Evolutionary conservation across 2,113 vertebrate species (phyloP), one percentile per base, ranked within the genome.

Genomic region (Indri indri): DNA sequence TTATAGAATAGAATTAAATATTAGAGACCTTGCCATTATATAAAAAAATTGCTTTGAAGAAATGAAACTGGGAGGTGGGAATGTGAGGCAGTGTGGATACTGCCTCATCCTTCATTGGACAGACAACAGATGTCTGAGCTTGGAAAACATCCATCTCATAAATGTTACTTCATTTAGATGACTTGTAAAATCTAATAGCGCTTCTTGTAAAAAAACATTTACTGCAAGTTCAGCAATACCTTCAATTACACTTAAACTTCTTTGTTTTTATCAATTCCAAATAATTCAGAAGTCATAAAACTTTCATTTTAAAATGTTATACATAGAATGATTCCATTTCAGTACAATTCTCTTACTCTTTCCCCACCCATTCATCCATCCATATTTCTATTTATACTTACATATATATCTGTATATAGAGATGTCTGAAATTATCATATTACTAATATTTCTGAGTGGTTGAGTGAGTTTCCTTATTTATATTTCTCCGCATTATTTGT

Each of bases 71-170:
- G 79, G 82, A 89, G 3, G 70, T n/a, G 27, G 50, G 66, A 76
- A 50, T 61, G 11, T 88, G 66, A 95, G n/a, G 88, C 54, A 88
- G 11, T 83, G 22, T 20, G 16, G 74, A 79, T 63, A 74, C 70
- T 86, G 89, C 40, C 42, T 63, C 63, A 45, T 94, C 77, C 6
- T 73, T 93, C 82, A 76, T 1, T 91, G 96, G 82, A 91, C 91
- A 65, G 42, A 71, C 37, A 91, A 83, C 94, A 96, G 93, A 94
- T 91, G 79, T 79, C 93, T 70, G 30, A 71, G 80, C 30, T 84
- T 94, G 91, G 95, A 96, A 94, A 83, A 59, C 25, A 81, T 90
- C 82, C 91, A 82, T 91, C 47, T 90, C n/a, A 82, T 45, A 81
- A 81, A 94, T 70, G 61, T 70, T 68, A 88, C 32, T 68, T 50